These are phyloP conservation scores for Apistogramma diplotaenia DNA, from an alignment of 2,113 vertebrate genomes.

Conservation along the genomic window DNA sequence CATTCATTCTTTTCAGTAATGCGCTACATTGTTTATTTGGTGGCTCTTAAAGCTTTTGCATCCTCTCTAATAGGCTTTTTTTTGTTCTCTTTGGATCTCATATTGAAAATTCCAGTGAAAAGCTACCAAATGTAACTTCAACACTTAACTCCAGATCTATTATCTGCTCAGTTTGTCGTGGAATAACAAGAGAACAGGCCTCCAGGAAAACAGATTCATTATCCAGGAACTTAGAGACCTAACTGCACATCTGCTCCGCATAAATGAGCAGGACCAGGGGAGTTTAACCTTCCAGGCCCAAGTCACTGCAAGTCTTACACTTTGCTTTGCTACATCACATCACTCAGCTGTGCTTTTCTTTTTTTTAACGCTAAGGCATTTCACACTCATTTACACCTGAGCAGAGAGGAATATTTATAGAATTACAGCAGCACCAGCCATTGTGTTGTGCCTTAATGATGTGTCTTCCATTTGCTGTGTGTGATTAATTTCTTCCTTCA, in stretches of 20 bases:
- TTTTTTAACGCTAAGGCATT: neutral
- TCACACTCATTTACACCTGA: slow-evolving; percentile 55
- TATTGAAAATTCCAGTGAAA: neutral
- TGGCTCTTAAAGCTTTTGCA: neutral
- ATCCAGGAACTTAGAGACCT: neutral
- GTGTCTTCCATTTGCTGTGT: neutral
- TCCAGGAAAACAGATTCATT: neutral
- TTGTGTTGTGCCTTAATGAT: neutral
- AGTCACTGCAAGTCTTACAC: slow-evolving; percentile 7
- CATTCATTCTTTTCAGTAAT: neutral
- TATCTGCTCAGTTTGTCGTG: neutral
- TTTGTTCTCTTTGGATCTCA: neutral
- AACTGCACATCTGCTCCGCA: neutral
- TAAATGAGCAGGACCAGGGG: neutral
- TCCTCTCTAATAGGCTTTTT: neutral
- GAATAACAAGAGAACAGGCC: neutral
- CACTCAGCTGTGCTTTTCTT: neutral
- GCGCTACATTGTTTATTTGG: neutral
- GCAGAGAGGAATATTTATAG: neutral
- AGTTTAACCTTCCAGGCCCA: neutral
- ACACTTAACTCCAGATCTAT: neutral
- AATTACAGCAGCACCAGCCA: neutral
- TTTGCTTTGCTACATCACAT: slow-evolving; percentile 1
- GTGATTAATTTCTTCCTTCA: neutral
- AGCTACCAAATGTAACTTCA: neutral